Evolutionary conservation across 2,888 invertebrate species (phyloP).

Genomic region (Scaptomyza cyrtandrae): DNA sequence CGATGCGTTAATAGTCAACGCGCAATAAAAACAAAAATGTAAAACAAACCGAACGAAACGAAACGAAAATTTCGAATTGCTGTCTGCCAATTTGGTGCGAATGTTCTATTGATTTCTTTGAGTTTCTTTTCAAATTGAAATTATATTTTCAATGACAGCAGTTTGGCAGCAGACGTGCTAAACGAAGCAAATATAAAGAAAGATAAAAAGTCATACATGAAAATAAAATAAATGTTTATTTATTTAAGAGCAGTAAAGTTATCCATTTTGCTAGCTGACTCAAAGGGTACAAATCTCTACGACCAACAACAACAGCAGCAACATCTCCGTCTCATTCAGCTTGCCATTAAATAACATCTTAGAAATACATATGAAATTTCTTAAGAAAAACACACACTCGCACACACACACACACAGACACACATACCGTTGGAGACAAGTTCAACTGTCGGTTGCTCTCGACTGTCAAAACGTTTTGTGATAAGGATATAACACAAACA

Average conservation of each 20-base stretch:
- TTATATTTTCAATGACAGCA: slow-evolving; percentile 68
- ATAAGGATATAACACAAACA: slow-evolving; percentile 64
- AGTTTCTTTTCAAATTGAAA: slow-evolving; percentile 64
- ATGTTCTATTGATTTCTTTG: slow-evolving; percentile 50
- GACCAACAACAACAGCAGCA: background rate
- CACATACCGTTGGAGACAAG: slow-evolving; percentile 19
- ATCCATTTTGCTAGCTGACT: slow-evolving; percentile 19
- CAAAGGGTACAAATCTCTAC: slow-evolving; percentile 31
- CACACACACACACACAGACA: slow-evolving; percentile 9
- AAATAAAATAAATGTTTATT: slow-evolving; percentile 66
- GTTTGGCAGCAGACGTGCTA: slow-evolving; percentile 56
- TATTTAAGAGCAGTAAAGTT: slow-evolving; percentile 31
- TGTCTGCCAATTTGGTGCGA: slow-evolving; percentile 46
- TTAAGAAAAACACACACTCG: no score
- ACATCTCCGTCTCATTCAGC: slow-evolving; percentile 13
- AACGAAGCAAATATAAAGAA: slow-evolving; percentile 33
- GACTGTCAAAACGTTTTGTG: slow-evolving; percentile 73
- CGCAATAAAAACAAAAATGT: slow-evolving; percentile 27
- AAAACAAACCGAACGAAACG: no score
- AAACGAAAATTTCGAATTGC: slow-evolving; percentile 13
- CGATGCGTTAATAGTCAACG: slow-evolving; percentile 32
- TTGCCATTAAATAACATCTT: slow-evolving; percentile 51
- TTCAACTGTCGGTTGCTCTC: slow-evolving; percentile 67
- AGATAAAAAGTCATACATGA: slow-evolving; percentile 27
- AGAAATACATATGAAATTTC: slow-evolving; percentile 9